Base-by-base conservation (phyloP, 2,888 invertebrate species). In the Eilema sororculum region DNA sequence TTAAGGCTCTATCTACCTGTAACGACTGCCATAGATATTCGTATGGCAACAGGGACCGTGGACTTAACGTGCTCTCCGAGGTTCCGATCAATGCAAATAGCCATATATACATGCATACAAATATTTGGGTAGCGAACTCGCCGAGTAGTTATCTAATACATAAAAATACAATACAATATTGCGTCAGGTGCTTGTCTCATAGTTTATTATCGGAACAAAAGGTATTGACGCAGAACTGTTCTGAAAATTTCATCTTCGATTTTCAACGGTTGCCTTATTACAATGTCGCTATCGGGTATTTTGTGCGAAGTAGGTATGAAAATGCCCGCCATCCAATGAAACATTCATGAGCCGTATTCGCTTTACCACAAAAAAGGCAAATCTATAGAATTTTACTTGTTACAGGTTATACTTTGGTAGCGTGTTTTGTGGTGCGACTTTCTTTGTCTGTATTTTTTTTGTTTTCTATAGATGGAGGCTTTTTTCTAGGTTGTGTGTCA, bases 301-400 rank as follows among this genome's bases (percentile, higher is more conserved):
- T 83, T 83, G 76, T 71, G 73, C 52, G 77, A 76, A 78, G 77
- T 74, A 74, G 74, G 82, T 86, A 87, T 85, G 83, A 86, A 86
- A 88, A 88, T 89, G 83, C 80, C 80, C 80, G 80, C 77, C 83
- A 78, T 74, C 77, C 77, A 63, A 89, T 90, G 87, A 90, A 90
- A 89, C 75, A 90, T 90, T 90, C 89, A 90, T 89, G 87, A 88
- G 79, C 70, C 81, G 75, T 79, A 78, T 84, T 80, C 79, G 66
- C 71, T 77, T 56, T 68, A 71, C 71, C 66, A 68, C 65, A 70
- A 80, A 84, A 85, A 86, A 82, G 81, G 81, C 81, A 79, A 78
- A 74, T 80, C 78, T 77, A 80, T 80, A 80, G 77, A 79, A 78
- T 82, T 78, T 74, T 78, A 68, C 72, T 73, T 77, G 71, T 76